Percentiles rank a stretch among this genome's conserved stretches.
These are phyloP conservation scores for Podocnemis expansa DNA, from an alignment of 2,113 vertebrate species.

Conservation along the genomic window DNA sequence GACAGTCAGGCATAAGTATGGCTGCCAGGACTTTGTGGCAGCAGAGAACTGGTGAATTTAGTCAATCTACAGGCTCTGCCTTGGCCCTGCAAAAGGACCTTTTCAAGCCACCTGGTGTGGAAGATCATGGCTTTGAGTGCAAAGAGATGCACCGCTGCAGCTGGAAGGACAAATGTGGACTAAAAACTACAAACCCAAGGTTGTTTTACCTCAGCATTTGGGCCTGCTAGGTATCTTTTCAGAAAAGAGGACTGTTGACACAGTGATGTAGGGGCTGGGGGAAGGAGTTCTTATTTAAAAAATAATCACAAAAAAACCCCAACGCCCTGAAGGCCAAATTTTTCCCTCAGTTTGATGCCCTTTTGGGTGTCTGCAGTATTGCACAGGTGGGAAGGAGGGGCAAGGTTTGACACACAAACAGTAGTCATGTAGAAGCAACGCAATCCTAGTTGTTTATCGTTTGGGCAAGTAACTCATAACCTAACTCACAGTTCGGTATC, in stretches of 20 bases:
- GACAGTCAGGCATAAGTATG: neutral
- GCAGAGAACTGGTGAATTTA: neutral
- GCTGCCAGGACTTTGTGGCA: neutral
- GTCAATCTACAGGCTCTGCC: neutral
- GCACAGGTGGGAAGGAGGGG: neutral
- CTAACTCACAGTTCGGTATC: neutral
- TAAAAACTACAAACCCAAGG: neutral
- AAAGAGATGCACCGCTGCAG: neutral
- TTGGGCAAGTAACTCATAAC: neutral
- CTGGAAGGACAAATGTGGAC: neutral
- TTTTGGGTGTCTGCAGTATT: neutral
- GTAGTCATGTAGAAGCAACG: neutral
- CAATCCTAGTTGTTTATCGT: neutral
- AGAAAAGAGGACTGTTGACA: neutral
- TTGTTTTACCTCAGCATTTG: neutral
- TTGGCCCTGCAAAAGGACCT: neutral
- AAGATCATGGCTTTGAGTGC: neutral
- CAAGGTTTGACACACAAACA: neutral
- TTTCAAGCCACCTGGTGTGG: neutral
- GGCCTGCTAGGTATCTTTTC: neutral
- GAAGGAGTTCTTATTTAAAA: neutral
- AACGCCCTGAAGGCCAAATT: neutral
- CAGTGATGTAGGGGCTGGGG: too few relatives aligned
- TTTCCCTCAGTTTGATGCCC: neutral
- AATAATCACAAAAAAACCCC: neutral